A percentile compares a stretch with the other conserved stretches of the same genome.
Evolutionary conservation across 2,888 invertebrate species (phyloP).

Genomic region (Horisme vitalbata): DNA sequence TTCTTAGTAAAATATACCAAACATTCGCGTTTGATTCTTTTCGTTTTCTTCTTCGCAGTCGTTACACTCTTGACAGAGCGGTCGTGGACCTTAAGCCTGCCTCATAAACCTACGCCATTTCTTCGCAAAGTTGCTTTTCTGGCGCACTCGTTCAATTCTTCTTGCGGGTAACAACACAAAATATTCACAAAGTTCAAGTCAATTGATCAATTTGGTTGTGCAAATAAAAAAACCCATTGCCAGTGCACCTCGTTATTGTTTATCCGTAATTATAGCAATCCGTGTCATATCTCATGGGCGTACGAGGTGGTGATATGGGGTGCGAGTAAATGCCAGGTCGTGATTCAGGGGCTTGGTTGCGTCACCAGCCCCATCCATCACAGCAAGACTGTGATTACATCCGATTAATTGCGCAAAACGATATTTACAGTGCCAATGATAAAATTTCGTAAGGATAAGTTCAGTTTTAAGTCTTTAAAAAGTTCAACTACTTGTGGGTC

Average conservation of each 20-base stretch:
- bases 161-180: too few relatives aligned
- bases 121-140: too few relatives aligned
- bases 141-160: too few relatives aligned
- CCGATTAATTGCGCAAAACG: conserved; percentile 41
- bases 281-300: conserved; percentile 40
- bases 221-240: conserved; percentile 7
- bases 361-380: conserved; percentile 46
- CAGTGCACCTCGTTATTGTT: conserved; percentile 5
- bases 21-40: too few relatives aligned
- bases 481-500: too few relatives aligned
- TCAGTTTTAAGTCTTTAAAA: conserved; percentile 12
- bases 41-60: too few relatives aligned
- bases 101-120: too few relatives aligned
- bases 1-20: too few relatives aligned
- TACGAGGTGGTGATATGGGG: conserved; percentile 34
- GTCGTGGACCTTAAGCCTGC: too few relatives aligned
- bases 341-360: conserved; percentile 17
- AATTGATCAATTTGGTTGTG: conserved; percentile 15
- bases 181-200: not conserved
- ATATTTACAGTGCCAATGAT: conserved; percentile 33
- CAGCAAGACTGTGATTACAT: conserved; percentile 47
- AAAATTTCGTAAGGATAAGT: conserved; percentile 28
- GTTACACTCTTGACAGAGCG: too few relatives aligned
- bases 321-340: conserved; percentile 25
- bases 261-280: conserved; percentile 40